These are phyloP conservation scores for Glandiceps talaboti DNA, from an alignment of 53 echinoderm and acorn worm species.

Conservation along the genomic window DNA sequence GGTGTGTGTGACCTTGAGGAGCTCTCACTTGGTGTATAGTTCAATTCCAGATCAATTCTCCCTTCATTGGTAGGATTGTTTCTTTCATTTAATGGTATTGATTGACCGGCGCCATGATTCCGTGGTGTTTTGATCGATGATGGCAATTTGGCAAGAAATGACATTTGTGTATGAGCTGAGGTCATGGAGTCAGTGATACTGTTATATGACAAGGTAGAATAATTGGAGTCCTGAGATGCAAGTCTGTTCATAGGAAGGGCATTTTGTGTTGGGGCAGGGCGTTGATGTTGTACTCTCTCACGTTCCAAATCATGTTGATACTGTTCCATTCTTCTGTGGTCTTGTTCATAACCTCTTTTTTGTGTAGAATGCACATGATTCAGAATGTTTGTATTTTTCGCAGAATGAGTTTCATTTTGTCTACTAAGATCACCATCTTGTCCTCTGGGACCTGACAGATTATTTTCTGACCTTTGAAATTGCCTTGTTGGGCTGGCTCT, in stretches of 20 bases:
- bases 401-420: background rate
- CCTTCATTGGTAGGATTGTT: conserved; percentile 7
- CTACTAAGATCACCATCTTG: background rate
- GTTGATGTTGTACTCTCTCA: background rate
- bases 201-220: background rate
- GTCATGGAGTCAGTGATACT: background rate
- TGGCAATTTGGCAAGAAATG: background rate
- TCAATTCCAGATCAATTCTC: conserved; percentile 25
- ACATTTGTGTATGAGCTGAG: background rate
- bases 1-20: conserved; percentile 85
- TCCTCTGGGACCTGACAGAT: background rate
- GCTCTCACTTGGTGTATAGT: conserved; percentile 41
- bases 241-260: background rate
- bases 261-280: background rate
- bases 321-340: background rate
- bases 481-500: too few relatives aligned
- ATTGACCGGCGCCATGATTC: background rate
- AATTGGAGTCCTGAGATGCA: background rate
- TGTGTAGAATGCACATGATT: background rate
- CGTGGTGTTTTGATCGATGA: background rate
- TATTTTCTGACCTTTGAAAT: background rate
- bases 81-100: background rate
- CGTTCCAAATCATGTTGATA: background rate
- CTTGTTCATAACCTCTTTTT: background rate
- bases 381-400: background rate